Evolutionary conservation across 2,113 vertebrate species (phyloP).

Genomic region (Spea multiplicata): DNA sequence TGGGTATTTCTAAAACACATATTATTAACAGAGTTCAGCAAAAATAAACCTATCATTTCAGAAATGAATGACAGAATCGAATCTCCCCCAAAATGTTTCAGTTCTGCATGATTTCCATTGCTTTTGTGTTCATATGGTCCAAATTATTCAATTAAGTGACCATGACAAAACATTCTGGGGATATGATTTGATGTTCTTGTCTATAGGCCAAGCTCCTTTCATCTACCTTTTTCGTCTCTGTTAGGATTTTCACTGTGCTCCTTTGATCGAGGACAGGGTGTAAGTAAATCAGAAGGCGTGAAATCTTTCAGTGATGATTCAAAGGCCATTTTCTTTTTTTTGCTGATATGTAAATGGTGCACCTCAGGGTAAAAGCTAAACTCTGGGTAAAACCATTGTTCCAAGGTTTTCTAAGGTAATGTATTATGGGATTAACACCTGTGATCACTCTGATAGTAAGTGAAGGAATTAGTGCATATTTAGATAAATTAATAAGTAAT

Average conservation of each 20-base stretch:
- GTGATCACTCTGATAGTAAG: too few relatives aligned
- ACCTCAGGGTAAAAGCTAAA: constrained; percentile 1
- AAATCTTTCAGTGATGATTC: constrained; percentile 20
- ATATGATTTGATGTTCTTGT: not conserved
- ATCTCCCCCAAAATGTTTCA: too few relatives aligned
- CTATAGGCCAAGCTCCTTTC: constrained; percentile 31
- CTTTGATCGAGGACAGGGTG: constrained; percentile 37
- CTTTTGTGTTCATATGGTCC: not conserved
- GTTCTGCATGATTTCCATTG: too few relatives aligned
- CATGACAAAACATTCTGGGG: not conserved
- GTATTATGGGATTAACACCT: too few relatives aligned
- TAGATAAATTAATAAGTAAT: too few relatives aligned
- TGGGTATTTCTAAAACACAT: too few relatives aligned
- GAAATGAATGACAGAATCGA: too few relatives aligned
- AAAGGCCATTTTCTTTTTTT: not conserved
- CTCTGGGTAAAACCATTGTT: not conserved
- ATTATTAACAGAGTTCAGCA: too few relatives aligned
- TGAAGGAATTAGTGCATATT: too few relatives aligned
- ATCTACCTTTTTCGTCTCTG: constrained; percentile 35
- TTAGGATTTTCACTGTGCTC: constrained; percentile 21
- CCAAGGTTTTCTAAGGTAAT: too few relatives aligned
- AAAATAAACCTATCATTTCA: too few relatives aligned
- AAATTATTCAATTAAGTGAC: constrained; percentile 23
- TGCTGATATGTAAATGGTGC: constrained; percentile 23
- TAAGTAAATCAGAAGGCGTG: constrained; percentile 36